Evolutionary conservation across 1,140 invertebrate genomes (phyloP).

Genomic region (Hermetia illucens): DNA sequence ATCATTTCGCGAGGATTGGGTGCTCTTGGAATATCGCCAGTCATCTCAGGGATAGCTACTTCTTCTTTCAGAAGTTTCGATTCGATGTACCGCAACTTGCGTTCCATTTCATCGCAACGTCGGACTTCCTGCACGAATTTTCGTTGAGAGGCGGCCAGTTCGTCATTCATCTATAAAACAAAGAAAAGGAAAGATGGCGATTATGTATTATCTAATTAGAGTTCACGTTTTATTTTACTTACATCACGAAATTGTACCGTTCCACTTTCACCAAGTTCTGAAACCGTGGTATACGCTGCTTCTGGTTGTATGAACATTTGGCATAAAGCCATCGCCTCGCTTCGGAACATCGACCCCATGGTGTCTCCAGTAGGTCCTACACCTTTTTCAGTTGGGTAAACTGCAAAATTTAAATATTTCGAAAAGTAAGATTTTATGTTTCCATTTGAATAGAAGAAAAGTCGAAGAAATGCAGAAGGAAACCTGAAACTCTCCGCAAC

Average conservation of each 20-base stretch:
- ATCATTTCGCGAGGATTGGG: conserved; percentile 97
- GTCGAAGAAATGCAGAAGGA: too few species aligned
- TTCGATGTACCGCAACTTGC: conserved; percentile 84
- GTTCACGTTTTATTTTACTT: too few species aligned
- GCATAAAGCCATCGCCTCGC: conserved; percentile 83
- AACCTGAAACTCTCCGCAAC: too few species aligned
- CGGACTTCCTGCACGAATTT: conserved; percentile 90
- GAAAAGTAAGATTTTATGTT: too few species aligned
- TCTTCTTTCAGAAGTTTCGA: conserved; percentile 92
- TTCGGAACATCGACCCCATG: conserved; percentile 71
- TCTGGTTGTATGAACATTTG: conserved; percentile 85
- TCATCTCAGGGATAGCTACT: conserved; percentile 85
- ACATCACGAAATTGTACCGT: conserved; percentile 86
- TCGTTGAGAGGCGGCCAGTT: conserved; percentile 86
- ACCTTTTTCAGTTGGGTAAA: too few species aligned
- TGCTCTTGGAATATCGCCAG: conserved; percentile 87
- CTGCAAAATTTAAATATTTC: too few species aligned
- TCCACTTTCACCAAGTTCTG: conserved; percentile 84
- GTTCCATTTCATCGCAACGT: conserved; percentile 89
- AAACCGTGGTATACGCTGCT: conserved; percentile 86
- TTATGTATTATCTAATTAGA: too few species aligned
- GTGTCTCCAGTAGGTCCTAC: too few species aligned
- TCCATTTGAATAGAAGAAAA: too few species aligned
- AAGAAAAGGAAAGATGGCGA: conserved; percentile 2
- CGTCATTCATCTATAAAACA: conserved; percentile 61